Evolutionary conservation across 2,797 vertebrate genomes (phyloP).

Genomic region (Micropoecilia bifurca): DNA sequence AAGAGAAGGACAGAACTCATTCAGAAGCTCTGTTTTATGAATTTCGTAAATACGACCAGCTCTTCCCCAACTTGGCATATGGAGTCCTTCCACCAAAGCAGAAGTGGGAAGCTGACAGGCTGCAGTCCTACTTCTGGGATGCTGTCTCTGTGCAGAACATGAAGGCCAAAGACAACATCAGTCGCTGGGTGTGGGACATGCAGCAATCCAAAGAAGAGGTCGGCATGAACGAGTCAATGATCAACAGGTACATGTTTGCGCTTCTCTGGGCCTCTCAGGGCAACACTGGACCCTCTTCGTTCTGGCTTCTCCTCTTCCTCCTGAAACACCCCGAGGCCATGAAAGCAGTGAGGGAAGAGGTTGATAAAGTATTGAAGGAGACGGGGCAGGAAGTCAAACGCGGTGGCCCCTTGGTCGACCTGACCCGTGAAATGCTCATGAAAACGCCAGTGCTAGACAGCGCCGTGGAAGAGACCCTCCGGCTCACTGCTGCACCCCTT

Average conservation of each 20-base stretch:
- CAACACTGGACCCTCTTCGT: slow-evolving; percentile 89
- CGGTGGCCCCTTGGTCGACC: slow-evolving; percentile 64
- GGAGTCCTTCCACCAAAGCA: slow-evolving; percentile 80
- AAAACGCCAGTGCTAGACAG: slow-evolving; percentile 88
- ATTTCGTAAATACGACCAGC: slow-evolving; percentile 88
- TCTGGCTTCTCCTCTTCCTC: slow-evolving; percentile 92
- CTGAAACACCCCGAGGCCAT: slow-evolving; percentile 90
- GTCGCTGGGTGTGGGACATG: slow-evolving; percentile 85
- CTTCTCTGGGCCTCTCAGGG: slow-evolving; percentile 94
- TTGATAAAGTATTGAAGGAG: slow-evolving; percentile 77
- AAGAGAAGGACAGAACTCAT: slow-evolving; percentile 74
- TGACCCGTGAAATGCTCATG: slow-evolving; percentile 84
- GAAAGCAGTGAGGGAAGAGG: slow-evolving; percentile 83
- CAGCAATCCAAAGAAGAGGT: slow-evolving; percentile 70
- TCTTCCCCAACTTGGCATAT: slow-evolving; percentile 87
- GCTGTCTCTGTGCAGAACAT: slow-evolving; percentile 76
- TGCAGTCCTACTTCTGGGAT: slow-evolving; percentile 84
- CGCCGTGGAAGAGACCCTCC: slow-evolving; percentile 86
- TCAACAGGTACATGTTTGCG: slow-evolving; percentile 86
- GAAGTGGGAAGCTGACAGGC: slow-evolving; percentile 75
- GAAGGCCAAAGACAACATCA: slow-evolving; percentile 83
- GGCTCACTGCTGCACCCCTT: slow-evolving; percentile 82
- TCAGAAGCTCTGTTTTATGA: slow-evolving; percentile 83
- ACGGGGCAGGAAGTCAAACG: slow-evolving; percentile 69
- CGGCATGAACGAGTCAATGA: slow-evolving; percentile 78